Evolutionary conservation across 2,888 invertebrate genomes (phyloP), one percentile per base, ranked within the genome.

Genomic region (Carabus problematicus): DNA sequence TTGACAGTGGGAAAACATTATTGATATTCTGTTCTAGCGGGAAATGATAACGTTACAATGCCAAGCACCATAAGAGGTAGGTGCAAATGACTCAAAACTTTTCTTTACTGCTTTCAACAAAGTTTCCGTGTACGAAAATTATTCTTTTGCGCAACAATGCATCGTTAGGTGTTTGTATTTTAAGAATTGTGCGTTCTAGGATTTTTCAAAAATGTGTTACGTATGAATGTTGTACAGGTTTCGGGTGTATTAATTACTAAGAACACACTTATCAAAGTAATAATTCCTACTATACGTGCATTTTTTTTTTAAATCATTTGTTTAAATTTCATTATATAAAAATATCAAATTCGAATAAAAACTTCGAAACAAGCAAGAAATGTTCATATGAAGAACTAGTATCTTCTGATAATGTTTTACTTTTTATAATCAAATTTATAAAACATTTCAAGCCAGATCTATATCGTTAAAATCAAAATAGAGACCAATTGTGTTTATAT

Each of bases 61-160:
- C 82, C 82, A 74, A 82, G 82, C 77, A 82, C 82, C 75, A 82
- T 82, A 78, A 81, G 82, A 82, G 82, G 82, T 82, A 75, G 79
- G 81, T 77, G 7, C 14, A 4, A n/a, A 7, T 8, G 18, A 54
- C n/a, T 6, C 55, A 56, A 56, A 40, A 8, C 29, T 29, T 56
- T n/a, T 56, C n/a, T 56, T 16, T 54, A 2, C 7, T 45, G 45
- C 7, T 2, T 14, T 4, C 45, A 12, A 7, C n/a, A n/a, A 14
- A 12, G 45, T 45, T 11, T 45, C n/a, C 7, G 7, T 45, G 2
- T 45, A 4, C 9, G 52, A 56, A 56, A n/a, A 29, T 39, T 55
- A 16, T 58, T 14, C 41, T 59, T 42, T 59, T 42, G 42, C 42
- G 59, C 59, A 59, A 59, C 42, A 59, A 56, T 56, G 55, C 55